A percentile compares a stretch with the other conserved stretches of the same genome.
Conservation (phyloP, 2,888 invertebrate genomes). For the Lycocerus yunnanus region DNA sequence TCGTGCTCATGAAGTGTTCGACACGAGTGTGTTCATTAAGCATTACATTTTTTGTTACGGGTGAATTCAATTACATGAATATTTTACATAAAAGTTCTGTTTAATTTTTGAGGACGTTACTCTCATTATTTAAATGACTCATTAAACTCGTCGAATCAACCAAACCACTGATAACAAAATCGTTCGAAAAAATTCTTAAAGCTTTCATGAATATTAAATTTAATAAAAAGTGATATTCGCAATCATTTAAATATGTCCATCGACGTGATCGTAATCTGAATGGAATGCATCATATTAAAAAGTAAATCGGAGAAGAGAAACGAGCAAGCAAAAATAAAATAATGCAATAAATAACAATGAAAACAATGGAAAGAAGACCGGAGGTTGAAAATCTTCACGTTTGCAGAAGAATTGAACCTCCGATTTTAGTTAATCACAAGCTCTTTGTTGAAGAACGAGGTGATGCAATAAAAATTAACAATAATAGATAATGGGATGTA, state of each 20-base stretch:
- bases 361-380: neutral
- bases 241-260: neutral
- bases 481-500: neutral
- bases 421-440: neutral
- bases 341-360: neutral
- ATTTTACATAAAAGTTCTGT: neutral
- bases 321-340: neutral
- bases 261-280: neutral
- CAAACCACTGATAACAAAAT: neutral
- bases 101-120: conserved; percentile 11
- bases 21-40: conserved; percentile 19
- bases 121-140: conserved; percentile 5
- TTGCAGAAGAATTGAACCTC: neutral
- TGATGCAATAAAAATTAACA: neutral
- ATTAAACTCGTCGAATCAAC: neutral
- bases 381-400: neutral
- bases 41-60: conserved; percentile 22
- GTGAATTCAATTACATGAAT: conserved; percentile 19
- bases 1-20: conserved; percentile 22
- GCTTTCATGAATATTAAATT: neutral
- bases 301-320: neutral
- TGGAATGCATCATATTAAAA: neutral
- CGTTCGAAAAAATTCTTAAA: neutral
- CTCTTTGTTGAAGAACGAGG: neutral
- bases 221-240: neutral